A percentile compares a stretch with the other conserved stretches of the same genome.
phyloP scores from a whole-genome alignment of 2,888 invertebrate genomes.

The Andricus quercusramuli region DNA sequence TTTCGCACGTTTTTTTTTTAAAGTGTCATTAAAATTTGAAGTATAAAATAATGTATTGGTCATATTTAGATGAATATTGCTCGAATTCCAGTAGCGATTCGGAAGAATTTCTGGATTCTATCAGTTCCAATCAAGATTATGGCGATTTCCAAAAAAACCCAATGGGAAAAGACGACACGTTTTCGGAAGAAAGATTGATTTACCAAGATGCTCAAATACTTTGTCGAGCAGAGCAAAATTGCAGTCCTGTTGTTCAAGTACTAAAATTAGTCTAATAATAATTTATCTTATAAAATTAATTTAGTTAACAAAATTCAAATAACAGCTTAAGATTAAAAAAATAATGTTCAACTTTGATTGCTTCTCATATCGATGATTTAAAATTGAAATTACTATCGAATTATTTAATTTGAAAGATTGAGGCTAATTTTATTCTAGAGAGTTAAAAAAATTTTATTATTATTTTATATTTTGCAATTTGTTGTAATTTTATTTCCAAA shows the following conservation, averaged over 20 bases:
- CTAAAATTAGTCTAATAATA: background rate
- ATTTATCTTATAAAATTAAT: background rate
- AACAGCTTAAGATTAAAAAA: background rate
- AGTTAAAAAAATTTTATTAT: no score
- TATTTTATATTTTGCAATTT: background rate
- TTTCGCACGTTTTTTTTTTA: background rate
- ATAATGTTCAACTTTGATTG: no score
- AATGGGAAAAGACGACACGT: background rate
- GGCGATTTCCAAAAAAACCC: background rate
- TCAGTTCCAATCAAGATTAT: background rate
- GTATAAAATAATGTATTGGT: slow-evolving; percentile 24
- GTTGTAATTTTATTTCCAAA: background rate
- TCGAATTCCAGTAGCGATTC: slow-evolving; percentile 23
- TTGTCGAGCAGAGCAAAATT: slow-evolving; percentile 29
- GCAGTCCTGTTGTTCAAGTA: slow-evolving; percentile 18
- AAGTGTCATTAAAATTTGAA: background rate
- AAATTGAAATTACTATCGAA: background rate
- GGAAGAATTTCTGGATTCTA: slow-evolving; percentile 5
- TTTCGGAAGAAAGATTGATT: slow-evolving; percentile 1
- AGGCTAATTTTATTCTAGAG: no score
- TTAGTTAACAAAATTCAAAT: background rate
- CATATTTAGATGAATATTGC: background rate
- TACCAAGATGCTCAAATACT: slow-evolving; percentile 14
- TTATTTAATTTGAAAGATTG: no score
- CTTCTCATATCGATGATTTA: background rate